Evolutionary conservation across 64 coral and sea anemone species (phyloP), one percentile per base, ranked within the genome.

Genomic region (Exaiptasia diaphana): DNA sequence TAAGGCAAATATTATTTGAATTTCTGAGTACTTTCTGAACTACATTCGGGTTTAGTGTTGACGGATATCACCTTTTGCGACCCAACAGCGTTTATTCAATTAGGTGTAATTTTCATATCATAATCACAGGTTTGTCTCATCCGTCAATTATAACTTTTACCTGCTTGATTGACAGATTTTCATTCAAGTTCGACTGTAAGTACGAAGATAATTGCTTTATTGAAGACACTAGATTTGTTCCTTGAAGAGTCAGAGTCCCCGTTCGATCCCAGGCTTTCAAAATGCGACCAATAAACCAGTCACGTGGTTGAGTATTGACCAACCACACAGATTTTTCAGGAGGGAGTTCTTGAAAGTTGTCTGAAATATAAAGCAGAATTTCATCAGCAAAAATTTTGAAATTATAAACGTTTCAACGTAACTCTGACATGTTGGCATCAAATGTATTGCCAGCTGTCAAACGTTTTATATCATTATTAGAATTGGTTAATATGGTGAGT

Each of bases 271-370:
- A 87, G 30, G 73, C 84, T 18, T 78, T 55, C 26, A 87, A 25
- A 50, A 68, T 42, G 34, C 57, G 50, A 28, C 33, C 38, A 18
- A 78, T 18, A 25, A 87, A 87, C 84, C 84, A 87, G 32, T 75
- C 73, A 0, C 30, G 55, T 20, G 68, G 50, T 18, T 27, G 54
- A 20, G 41, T 49, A 39, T 85, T 58, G 7, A 58, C 65, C 27
- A 85, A 48, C 82, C 82, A 85, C 26, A 69, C 53, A 8, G 69
- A 85, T 12, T 0, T 18, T 14, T 26, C 61, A 35, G 29, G 30
- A 35, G 32, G 3, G 2, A 28, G 32, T 35, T 37, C 61, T 35
- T 13, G 5, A 0, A 18, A 35, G 34, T 29, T 33, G 5, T 65
- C 61, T 65, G 31, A 46, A 20, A 37, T 35, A 18, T 37, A 3